Evolutionary conservation across 2,797 vertebrate species (phyloP).

Genomic region (Myotis daubentonii): DNA sequence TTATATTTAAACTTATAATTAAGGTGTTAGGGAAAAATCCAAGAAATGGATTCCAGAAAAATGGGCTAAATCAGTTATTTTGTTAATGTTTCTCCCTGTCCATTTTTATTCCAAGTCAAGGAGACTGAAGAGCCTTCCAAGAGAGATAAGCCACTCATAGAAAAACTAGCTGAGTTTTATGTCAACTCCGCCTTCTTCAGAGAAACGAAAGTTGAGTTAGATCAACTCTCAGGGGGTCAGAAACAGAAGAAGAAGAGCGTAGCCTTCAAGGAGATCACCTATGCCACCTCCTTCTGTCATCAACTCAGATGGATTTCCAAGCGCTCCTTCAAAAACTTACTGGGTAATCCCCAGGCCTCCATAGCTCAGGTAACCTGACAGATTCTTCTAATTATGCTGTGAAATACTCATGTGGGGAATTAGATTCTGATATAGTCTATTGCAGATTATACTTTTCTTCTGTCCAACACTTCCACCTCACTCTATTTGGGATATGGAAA

Average conservation of each 20-base stretch:
- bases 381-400: not conserved
- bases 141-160: conserved; percentile 84
- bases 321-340: conserved; percentile 92
- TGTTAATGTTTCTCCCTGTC: conserved; percentile 23
- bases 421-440: not conserved
- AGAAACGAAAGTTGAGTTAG: conserved; percentile 87
- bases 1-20: conserved; percentile 4
- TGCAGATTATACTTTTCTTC: not conserved
- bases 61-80: not conserved
- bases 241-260: conserved; percentile 68
- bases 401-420: not conserved
- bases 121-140: not conserved
- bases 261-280: conserved; percentile 85
- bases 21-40: not conserved
- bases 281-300: conserved; percentile 92
- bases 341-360: conserved; percentile 94
- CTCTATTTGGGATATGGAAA: not conserved
- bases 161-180: conserved; percentile 89
- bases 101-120: conserved; percentile 67
- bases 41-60: not conserved
- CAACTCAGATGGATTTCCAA: conserved; percentile 93
- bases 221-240: conserved; percentile 83
- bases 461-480: not conserved
- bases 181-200: conserved; percentile 85
- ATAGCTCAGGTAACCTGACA: conserved; percentile 92